These are phyloP conservation scores for Pristionchus japonicus DNA, from an alignment of 2,888 invertebrate species.

Conservation along the genomic window DNA sequence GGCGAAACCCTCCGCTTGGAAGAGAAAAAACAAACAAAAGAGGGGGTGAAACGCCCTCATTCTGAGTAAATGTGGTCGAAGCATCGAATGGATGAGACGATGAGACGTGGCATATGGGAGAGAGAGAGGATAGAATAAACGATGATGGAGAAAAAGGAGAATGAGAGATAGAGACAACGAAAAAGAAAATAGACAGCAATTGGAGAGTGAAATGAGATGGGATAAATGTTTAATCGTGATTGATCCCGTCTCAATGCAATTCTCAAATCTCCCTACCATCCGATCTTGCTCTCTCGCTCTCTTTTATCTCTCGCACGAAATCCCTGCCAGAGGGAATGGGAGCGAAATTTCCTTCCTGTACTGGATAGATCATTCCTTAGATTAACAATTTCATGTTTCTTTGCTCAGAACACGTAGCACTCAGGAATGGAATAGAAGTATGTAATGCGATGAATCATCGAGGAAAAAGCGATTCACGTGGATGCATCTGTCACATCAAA, in stretches of 20 bases:
- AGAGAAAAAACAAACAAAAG: conserved; percentile 21
- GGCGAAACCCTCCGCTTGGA: background rate
- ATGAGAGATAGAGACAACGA: background rate
- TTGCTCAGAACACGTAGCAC: background rate
- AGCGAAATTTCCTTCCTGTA: background rate
- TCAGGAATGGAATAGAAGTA: background rate
- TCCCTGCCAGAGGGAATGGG: background rate
- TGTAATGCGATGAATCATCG: background rate
- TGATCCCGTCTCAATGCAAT: background rate
- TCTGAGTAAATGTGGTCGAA: background rate
- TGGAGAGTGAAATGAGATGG: background rate
- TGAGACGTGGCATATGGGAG: background rate
- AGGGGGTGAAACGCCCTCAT: background rate
- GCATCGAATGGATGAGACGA: background rate
- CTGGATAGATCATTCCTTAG: background rate
- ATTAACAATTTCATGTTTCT: background rate
- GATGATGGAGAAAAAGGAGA: background rate
- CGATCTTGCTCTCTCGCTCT: background rate
- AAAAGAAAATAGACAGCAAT: background rate
- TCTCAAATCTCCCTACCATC: background rate
- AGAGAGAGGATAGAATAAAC: background rate
- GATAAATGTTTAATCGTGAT: background rate
- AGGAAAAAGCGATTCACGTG: background rate
- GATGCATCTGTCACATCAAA: background rate
- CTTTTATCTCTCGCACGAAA: background rate